Evolutionary conservation across 1,140 invertebrate species (phyloP).

Genomic region (Pseudobourletiella spinata): DNA sequence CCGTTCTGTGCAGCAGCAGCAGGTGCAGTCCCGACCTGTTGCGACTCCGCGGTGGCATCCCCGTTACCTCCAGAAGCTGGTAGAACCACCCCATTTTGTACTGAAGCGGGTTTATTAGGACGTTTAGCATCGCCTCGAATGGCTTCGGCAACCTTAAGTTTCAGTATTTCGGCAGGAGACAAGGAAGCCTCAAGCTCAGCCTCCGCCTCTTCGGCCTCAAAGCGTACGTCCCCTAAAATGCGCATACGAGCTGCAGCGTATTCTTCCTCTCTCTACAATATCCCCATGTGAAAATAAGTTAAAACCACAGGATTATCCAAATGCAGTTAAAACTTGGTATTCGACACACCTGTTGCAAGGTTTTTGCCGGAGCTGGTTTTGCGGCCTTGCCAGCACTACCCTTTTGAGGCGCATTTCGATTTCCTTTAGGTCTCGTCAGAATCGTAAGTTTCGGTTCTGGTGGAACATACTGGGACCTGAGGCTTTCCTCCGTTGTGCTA

Average conservation of each 20-base stretch:
- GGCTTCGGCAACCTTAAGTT: constrained; percentile 24
- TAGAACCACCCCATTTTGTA: not conserved
- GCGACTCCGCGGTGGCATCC: not conserved
- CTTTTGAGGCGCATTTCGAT: not conserved
- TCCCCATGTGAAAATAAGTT: too few species aligned
- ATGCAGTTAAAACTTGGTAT: too few species aligned
- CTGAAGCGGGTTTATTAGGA: not conserved
- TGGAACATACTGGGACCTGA: constrained; percentile 50
- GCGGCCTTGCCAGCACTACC: not conserved
- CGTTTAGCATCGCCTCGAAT: constrained; percentile 6
- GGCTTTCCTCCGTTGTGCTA: constrained; percentile 39
- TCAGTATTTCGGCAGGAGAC: constrained; percentile 31
- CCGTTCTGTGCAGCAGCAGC: too few species aligned
- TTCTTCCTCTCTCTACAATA: constrained; percentile 34
- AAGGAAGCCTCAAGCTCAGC: constrained; percentile 9
- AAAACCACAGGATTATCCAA: too few species aligned
- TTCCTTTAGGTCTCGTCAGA: constrained; percentile 57
- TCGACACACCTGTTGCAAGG: constrained; percentile 66
- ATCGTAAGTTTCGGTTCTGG: constrained; percentile 72
- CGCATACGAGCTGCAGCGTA: constrained; percentile 31
- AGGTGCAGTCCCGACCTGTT: too few species aligned
- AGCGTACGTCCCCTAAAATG: constrained; percentile 28
- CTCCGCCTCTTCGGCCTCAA: constrained; percentile 19
- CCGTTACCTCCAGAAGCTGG: not conserved
- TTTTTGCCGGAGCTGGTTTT: constrained; percentile 53